Conservation (phyloP, 2,888 invertebrate species). For the Anorthoa munda region DNA sequence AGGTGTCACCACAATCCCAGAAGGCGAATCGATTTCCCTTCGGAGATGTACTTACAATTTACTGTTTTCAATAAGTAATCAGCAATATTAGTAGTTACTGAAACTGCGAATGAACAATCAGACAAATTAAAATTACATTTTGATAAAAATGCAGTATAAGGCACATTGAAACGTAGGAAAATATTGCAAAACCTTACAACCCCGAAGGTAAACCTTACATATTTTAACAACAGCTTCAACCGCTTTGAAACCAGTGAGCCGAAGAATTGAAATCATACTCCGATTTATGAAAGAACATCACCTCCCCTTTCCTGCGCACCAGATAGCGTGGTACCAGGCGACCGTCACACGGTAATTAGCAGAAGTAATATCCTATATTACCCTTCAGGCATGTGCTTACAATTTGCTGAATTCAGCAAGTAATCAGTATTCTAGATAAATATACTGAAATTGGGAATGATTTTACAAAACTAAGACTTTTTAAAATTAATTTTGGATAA, state of each 20-base stretch:
- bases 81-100: not conserved
- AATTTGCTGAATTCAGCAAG: too few species aligned
- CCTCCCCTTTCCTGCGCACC: not conserved
- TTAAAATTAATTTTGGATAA: too few species aligned
- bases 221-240: not conserved
- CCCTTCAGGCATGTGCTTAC: too few species aligned
- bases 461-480: too few species aligned
- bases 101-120: too few species aligned
- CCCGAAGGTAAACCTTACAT: constrained; percentile 14
- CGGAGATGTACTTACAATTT: not conserved
- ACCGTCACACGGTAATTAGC: constrained; percentile 1
- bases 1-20: not conserved
- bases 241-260: constrained; percentile 30
- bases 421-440: too few species aligned
- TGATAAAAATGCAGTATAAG: not conserved
- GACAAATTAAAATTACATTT: too few species aligned
- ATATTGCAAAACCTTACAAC: not conserved
- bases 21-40: not conserved
- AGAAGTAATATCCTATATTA: too few species aligned
- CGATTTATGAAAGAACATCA: constrained; percentile 22
- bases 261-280: constrained; percentile 35
- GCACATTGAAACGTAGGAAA: not conserved
- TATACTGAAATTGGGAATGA: too few species aligned
- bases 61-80: not conserved
- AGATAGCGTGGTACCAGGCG: not conserved